These are phyloP conservation scores for Neopipo cinnamomea DNA, from an alignment of 2,113 vertebrate genomes.

Conservation along the genomic window DNA sequence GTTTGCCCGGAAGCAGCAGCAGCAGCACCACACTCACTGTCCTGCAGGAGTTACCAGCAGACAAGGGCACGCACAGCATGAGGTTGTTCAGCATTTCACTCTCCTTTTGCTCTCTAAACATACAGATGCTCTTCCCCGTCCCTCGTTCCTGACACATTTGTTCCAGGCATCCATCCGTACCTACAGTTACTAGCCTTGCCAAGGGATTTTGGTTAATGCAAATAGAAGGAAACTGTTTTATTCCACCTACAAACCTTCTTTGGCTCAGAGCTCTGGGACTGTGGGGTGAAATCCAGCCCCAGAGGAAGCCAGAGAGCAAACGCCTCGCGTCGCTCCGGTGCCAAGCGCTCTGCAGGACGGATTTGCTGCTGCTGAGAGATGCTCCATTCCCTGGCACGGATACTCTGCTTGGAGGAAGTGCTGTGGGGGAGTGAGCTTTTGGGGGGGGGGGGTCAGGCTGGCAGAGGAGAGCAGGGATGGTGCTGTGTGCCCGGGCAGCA, in stretches of 20 bases:
- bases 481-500: neutral
- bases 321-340: neutral
- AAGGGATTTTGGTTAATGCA: neutral
- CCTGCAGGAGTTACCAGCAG: neutral
- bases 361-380: neutral
- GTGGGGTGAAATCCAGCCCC: neutral
- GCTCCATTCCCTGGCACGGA: neutral
- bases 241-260: constrained; percentile 18
- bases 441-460: neutral
- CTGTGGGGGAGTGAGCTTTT: fast-evolving
- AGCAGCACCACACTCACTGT: fast-evolving
- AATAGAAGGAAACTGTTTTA: constrained; percentile 9
- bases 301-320: neutral
- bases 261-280: neutral
- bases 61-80: fast-evolving
- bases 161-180: neutral
- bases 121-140: neutral
- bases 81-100: fast-evolving
- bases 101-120: neutral
- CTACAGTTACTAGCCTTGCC: neutral
- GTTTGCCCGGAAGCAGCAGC: neutral
- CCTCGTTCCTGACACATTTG: neutral
- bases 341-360: neutral
- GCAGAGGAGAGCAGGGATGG: neutral
- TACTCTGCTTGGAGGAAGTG: neutral